Conservation (phyloP, 2,113 vertebrate genomes). For the Podocnemis expansa region DNA sequence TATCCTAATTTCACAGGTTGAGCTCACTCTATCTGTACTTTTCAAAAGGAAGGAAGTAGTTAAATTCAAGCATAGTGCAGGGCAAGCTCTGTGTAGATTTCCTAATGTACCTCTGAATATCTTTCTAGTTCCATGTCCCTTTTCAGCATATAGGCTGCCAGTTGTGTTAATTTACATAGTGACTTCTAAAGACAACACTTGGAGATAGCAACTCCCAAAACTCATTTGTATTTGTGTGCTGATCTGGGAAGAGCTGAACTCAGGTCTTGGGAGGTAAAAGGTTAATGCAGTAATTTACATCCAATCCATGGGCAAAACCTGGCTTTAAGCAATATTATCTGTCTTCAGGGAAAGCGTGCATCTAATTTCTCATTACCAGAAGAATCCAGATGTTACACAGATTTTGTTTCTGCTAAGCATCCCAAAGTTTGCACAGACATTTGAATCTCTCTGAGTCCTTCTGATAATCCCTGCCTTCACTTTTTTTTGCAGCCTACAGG, state of each 20-base stretch:
- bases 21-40: not conserved
- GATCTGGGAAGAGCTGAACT: not conserved
- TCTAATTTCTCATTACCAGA: too few relatives aligned
- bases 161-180: not conserved
- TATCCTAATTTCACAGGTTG: slow-evolving; percentile 30
- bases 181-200: not conserved
- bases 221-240: not conserved
- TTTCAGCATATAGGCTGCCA: not conserved
- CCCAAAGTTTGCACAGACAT: not conserved
- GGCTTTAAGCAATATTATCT: too few relatives aligned
- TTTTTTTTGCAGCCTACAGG: not conserved
- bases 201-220: not conserved
- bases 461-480: not conserved
- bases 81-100: not conserved
- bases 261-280: not conserved
- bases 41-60: not conserved
- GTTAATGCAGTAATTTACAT: not conserved
- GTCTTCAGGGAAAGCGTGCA: too few relatives aligned
- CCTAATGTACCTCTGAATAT: not conserved
- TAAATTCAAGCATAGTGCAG: not conserved
- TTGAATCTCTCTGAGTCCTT: not conserved
- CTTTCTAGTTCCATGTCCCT: not conserved
- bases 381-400: not conserved
- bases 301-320: too few relatives aligned
- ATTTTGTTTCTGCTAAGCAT: not conserved